Evolutionary conservation across 1,140 invertebrate genomes (phyloP).

Genomic region (Bombus affinis): DNA sequence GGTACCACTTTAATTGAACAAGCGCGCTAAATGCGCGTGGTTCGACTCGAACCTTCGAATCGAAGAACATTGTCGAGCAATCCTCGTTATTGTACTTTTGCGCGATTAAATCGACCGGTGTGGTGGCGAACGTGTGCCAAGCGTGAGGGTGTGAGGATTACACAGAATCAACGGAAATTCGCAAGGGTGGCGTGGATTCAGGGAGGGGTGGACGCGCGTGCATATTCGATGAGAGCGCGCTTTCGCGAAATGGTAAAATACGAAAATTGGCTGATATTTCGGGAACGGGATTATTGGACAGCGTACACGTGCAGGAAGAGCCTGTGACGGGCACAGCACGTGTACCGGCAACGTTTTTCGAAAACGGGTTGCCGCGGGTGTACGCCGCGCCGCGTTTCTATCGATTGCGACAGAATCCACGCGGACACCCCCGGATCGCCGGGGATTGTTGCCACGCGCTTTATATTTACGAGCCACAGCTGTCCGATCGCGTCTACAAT

Average conservation of each 20-base stretch:
- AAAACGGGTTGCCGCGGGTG: background rate
- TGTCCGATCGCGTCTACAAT: slow-evolving; percentile 51
- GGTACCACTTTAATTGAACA: slow-evolving; percentile 25
- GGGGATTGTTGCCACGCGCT: slow-evolving; percentile 38
- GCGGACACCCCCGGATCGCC: background rate
- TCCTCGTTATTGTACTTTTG: background rate
- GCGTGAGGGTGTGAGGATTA: background rate
- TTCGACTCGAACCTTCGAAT: background rate
- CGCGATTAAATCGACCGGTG: background rate
- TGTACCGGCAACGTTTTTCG: slow-evolving; percentile 11
- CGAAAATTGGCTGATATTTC: slow-evolving; percentile 42
- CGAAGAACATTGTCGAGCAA: slow-evolving; percentile 28
- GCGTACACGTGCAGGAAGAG: slow-evolving; percentile 35
- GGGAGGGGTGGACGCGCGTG: background rate
- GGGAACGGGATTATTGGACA: slow-evolving; percentile 35
- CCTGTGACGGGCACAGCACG: background rate
- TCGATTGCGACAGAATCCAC: slow-evolving; percentile 68
- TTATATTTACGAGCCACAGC: slow-evolving; percentile 53
- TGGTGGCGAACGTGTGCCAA: background rate
- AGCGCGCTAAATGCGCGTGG: background rate
- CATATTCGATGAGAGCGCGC: slow-evolving; percentile 10
- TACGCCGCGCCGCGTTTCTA: slow-evolving; percentile 24
- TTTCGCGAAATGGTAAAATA: slow-evolving; percentile 40
- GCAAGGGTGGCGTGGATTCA: no score
- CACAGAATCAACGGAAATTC: slow-evolving; percentile 22